phyloP scores from a whole-genome alignment of 2,113 vertebrate species.

The Cephalopterus ornatus region DNA sequence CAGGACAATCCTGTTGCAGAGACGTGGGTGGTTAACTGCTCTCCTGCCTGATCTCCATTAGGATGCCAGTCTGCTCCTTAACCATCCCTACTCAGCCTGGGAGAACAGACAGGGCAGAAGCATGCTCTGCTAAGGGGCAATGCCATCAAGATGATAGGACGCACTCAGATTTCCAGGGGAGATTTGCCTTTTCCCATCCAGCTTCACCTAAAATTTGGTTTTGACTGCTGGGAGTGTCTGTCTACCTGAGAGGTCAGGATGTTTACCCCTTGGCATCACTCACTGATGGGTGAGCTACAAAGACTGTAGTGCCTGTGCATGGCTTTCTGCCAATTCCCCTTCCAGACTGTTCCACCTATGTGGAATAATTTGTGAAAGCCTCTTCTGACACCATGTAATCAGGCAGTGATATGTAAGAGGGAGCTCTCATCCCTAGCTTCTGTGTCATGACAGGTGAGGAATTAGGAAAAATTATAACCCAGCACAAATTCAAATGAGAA shows the following conservation, averaged over 20 bases:
- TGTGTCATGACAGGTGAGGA: slow-evolving; percentile 23
- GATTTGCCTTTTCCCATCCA: not conserved
- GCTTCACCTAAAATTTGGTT: not conserved
- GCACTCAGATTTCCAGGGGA: not conserved
- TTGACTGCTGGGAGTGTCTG: not conserved
- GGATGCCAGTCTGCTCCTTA: not conserved
- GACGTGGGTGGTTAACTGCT: not conserved
- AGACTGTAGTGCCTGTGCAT: not conserved
- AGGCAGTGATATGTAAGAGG: slow-evolving; percentile 22
- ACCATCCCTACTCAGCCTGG: not conserved
- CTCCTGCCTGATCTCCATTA: not conserved
- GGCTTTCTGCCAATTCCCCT: not conserved
- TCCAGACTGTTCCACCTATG: not conserved
- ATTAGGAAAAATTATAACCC: slow-evolving; percentile 57
- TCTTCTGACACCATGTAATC: slow-evolving; percentile 51
- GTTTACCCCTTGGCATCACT: not conserved
- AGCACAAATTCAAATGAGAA: slow-evolving; percentile 48
- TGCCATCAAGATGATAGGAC: not conserved
- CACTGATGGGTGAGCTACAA: not conserved
- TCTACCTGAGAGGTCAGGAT: not conserved
- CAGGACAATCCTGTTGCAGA: not conserved
- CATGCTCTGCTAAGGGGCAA: not conserved
- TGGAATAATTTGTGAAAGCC: slow-evolving; percentile 27
- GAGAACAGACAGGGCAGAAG: not conserved
- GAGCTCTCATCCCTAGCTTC: slow-evolving; percentile 9